Conservation (phyloP, 2,797 vertebrate genomes). For the Phataginus tricuspis region DNA sequence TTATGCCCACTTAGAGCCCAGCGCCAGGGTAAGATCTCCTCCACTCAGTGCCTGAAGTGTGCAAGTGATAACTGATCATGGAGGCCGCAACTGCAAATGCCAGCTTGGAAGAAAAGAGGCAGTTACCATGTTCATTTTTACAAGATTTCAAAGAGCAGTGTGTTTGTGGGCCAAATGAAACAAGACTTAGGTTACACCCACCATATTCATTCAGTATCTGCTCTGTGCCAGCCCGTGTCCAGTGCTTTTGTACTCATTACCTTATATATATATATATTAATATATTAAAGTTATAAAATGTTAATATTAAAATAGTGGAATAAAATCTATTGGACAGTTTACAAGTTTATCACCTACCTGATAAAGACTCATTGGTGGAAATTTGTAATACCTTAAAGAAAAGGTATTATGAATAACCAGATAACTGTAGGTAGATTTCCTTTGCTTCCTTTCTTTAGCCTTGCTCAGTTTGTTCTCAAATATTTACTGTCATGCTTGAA, state of each 20-base stretch:
- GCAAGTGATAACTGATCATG: background rate
- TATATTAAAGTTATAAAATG: background rate
- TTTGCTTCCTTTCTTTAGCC: background rate
- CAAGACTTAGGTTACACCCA: background rate
- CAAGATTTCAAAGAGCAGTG: background rate
- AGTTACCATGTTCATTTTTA: background rate
- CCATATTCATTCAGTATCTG: background rate
- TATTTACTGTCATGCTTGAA: constrained; percentile 50
- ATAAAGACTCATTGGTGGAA: background rate
- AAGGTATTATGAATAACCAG: background rate
- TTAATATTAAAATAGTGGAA: background rate
- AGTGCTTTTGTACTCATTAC: background rate
- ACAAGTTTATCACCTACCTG: background rate
- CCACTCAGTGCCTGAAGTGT: background rate
- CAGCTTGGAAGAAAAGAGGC: background rate
- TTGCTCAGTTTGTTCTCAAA: constrained; percentile 22
- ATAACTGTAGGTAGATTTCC: background rate
- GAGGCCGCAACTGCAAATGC: background rate
- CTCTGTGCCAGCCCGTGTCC: background rate
- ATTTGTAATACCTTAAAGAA: constrained; percentile 9
- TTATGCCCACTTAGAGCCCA: background rate
- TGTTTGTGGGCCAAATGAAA: background rate
- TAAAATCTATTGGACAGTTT: background rate
- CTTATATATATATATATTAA: background rate
- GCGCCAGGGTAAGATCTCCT: background rate